A percentile compares a stretch with the other conserved stretches of the same genome.
These are phyloP conservation scores for Basileuterus tristriatus DNA, from an alignment of 2,797 vertebrate genomes.

Conservation along the genomic window DNA sequence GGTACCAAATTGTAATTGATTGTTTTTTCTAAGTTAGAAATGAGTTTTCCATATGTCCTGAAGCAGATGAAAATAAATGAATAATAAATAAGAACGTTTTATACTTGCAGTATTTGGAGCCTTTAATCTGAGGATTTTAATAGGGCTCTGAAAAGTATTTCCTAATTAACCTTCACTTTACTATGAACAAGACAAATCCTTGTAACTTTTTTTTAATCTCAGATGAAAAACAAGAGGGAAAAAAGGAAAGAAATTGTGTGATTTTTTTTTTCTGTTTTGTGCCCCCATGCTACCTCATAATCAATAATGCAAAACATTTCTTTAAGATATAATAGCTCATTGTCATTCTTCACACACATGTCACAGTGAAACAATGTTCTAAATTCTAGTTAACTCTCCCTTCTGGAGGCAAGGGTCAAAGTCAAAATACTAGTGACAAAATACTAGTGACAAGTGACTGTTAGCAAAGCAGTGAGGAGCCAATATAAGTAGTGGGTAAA, in stretches of 20 bases:
- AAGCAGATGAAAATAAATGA: constrained; percentile 19
- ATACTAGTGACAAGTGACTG: too few species aligned
- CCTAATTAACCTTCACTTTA: constrained; percentile 42
- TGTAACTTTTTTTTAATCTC: background rate
- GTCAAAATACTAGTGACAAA: background rate
- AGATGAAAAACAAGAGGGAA: background rate
- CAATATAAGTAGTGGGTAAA: background rate
- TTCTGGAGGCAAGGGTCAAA: background rate
- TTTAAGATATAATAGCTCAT: background rate
- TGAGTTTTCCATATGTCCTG: background rate
- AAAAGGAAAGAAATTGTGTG: background rate
- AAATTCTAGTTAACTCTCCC: background rate
- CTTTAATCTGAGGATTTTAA: constrained; percentile 36
- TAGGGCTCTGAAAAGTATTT: constrained; percentile 5
- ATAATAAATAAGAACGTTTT: constrained; percentile 38
- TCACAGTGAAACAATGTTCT: background rate
- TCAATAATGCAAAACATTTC: background rate
- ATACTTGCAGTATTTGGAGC: background rate
- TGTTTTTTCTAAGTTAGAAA: constrained; percentile 1
- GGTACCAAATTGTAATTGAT: background rate
- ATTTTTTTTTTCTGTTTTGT: background rate
- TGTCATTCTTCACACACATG: background rate
- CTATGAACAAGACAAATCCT: background rate
- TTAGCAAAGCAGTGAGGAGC: background rate
- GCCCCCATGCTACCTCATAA: background rate